Percentiles rank a stretch among this genome's conserved stretches.
Evolutionary conservation across 2,888 invertebrate genomes (phyloP).

Genomic region (Leistus spinibarbis): DNA sequence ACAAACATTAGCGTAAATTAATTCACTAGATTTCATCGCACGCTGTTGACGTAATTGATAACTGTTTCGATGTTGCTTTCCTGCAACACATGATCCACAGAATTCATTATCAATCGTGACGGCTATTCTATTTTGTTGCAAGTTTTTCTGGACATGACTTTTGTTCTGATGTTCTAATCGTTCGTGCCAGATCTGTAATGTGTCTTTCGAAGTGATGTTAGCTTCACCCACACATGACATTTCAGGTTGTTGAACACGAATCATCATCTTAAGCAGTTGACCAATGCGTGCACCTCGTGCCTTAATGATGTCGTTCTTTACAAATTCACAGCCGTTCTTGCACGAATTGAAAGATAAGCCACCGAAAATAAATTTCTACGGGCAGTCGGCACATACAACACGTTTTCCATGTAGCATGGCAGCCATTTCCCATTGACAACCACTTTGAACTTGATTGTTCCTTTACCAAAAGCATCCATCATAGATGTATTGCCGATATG

Average conservation of each 20-base stretch:
- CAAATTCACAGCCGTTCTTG: conserved; percentile 10
- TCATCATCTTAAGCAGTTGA: neutral
- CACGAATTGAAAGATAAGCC: neutral
- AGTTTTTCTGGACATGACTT: conserved; percentile 7
- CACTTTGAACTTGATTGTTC: neutral
- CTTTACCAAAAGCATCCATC: neutral
- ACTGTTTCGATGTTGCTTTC: no score
- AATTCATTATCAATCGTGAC: neutral
- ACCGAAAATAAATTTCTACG: conserved; percentile 19
- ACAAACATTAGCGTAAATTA: no score
- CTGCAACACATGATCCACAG: neutral
- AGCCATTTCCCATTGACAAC: neutral
- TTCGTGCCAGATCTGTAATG: conserved; percentile 15
- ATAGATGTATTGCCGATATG: neutral
- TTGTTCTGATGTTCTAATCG: conserved; percentile 14
- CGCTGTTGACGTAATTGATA: no score
- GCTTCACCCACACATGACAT: neutral
- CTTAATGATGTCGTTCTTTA: conserved; percentile 6
- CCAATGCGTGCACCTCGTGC: neutral
- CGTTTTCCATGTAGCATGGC: conserved; percentile 1
- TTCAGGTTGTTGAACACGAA: neutral
- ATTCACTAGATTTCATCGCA: no score
- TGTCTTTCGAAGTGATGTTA: neutral
- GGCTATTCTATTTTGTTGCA: neutral
- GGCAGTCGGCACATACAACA: neutral